Conservation (phyloP, 1,140 invertebrate species). For the Heliconius himera region DNA sequence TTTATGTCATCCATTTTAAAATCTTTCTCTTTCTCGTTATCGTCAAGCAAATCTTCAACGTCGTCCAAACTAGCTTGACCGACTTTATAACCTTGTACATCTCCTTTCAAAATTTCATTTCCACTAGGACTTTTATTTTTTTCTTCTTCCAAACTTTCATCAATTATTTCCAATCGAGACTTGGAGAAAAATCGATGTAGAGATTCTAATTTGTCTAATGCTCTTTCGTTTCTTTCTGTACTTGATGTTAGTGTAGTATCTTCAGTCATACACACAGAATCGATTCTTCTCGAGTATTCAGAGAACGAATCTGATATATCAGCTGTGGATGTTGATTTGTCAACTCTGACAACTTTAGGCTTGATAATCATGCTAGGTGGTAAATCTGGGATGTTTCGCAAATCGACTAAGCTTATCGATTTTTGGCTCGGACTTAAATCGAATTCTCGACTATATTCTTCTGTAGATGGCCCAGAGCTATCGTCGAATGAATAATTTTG, state of each 20-base stretch:
- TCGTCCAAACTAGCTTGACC: constrained; percentile 73
- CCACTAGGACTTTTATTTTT: constrained; percentile 58
- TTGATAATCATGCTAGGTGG: constrained; percentile 72
- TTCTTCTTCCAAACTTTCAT: constrained; percentile 67
- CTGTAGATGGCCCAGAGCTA: constrained; percentile 54
- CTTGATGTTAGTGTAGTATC: constrained; percentile 58
- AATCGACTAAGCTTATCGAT: constrained; percentile 72
- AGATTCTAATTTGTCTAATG: constrained; percentile 71
- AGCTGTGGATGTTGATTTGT: constrained; percentile 72
- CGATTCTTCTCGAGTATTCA: constrained; percentile 60
- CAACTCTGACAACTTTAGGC: constrained; percentile 63
- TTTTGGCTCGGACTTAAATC: constrained; percentile 61
- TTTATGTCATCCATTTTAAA: constrained; percentile 1
- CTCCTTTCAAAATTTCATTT: constrained; percentile 33
- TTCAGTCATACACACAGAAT: constrained; percentile 69
- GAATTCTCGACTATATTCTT: constrained; percentile 62
- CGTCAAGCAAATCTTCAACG: constrained; percentile 71
- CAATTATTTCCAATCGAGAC: constrained; percentile 73
- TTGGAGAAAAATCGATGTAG: constrained; percentile 71
- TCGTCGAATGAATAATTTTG: constrained; percentile 46
- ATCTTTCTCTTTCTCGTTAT: constrained; percentile 46
- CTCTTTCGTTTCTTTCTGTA: constrained; percentile 63
- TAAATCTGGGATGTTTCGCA: constrained; percentile 73
- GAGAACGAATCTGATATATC: constrained; percentile 69
- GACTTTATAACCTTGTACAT: constrained; percentile 47